phyloP scores from a whole-genome alignment of 2,888 invertebrate genomes.

The Diarsia brunnea region DNA sequence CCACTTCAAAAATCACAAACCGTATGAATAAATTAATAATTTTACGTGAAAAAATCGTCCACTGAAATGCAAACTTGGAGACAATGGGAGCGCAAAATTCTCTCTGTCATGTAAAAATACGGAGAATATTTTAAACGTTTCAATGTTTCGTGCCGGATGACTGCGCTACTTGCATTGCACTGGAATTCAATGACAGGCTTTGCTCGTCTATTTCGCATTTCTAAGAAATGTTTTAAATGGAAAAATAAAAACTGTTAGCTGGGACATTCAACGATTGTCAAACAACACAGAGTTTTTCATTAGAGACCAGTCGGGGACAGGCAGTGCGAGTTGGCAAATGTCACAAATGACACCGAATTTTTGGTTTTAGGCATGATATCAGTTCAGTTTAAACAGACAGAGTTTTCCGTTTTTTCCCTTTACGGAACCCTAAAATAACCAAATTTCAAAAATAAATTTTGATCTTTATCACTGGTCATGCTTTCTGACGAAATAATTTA shows the following conservation, averaged over 20 bases:
- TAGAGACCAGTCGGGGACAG: not conserved
- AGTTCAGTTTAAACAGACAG: not conserved
- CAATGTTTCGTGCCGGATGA: conserved; percentile 26
- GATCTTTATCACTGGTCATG: not conserved
- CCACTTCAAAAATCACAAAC: not conserved
- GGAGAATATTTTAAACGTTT: conserved; percentile 35
- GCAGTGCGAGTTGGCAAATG: not conserved
- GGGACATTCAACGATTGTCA: conserved; percentile 14
- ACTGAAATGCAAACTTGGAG: conserved; percentile 17
- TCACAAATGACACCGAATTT: not conserved
- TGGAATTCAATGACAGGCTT: conserved; percentile 33
- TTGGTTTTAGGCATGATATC: not conserved
- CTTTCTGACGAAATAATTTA: not conserved
- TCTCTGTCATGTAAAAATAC: conserved; percentile 24
- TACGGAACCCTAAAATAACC: too few relatives aligned
- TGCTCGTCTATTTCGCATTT: conserved; percentile 29
- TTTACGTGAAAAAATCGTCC: not conserved
- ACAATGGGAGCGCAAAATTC: conserved; percentile 1
- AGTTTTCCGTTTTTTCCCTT: too few relatives aligned
- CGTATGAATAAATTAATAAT: not conserved
- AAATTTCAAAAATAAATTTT: not conserved
- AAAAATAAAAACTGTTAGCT: conserved; percentile 9
- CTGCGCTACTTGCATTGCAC: conserved; percentile 29
- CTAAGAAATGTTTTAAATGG: conserved; percentile 26
- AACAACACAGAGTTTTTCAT: not conserved